These are phyloP conservation scores for Ptychadena robeensis DNA, from an alignment of 2,797 vertebrate genomes.

Conservation along the genomic window DNA sequence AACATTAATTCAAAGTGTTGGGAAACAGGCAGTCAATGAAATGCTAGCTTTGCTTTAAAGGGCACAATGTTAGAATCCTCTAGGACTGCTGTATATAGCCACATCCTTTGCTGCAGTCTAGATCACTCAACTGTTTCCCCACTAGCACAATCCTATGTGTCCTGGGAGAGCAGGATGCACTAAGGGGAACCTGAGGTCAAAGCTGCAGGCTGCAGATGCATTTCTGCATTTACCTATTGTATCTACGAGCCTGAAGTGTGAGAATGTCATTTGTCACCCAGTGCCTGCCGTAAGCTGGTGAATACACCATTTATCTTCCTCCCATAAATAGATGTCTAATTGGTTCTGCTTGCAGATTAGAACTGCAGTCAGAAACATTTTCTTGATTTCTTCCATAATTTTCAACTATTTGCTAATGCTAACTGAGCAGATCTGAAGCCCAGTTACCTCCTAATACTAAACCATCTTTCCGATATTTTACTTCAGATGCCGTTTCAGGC, in stretches of 20 bases:
- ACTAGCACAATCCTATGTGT: not conserved
- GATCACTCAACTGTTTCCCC: too few species aligned
- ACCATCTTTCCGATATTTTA: slow-evolving; percentile 24
- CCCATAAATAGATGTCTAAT: not conserved
- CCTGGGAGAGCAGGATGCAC: too few species aligned
- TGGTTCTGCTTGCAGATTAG: not conserved
- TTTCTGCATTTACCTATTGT: not conserved
- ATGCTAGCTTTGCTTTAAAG: not conserved
- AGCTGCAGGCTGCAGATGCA: not conserved
- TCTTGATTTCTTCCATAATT: not conserved
- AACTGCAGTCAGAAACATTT: not conserved
- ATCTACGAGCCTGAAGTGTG: not conserved
- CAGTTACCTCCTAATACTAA: slow-evolving; percentile 14
- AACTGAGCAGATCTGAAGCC: slow-evolving; percentile 5
- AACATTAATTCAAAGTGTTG: not conserved
- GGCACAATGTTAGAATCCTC: not conserved
- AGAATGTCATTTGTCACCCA: not conserved
- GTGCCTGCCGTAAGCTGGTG: not conserved
- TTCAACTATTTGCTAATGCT: slow-evolving; percentile 4
- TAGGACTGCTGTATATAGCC: not conserved
- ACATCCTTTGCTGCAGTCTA: not conserved
- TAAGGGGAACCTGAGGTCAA: not conserved
- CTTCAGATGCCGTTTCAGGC: slow-evolving; percentile 33
- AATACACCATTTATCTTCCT: not conserved
- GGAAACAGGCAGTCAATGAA: not conserved